These are phyloP conservation scores for Triplophysa siluroides DNA, from an alignment of 2,113 vertebrate genomes.

Conservation along the genomic window DNA sequence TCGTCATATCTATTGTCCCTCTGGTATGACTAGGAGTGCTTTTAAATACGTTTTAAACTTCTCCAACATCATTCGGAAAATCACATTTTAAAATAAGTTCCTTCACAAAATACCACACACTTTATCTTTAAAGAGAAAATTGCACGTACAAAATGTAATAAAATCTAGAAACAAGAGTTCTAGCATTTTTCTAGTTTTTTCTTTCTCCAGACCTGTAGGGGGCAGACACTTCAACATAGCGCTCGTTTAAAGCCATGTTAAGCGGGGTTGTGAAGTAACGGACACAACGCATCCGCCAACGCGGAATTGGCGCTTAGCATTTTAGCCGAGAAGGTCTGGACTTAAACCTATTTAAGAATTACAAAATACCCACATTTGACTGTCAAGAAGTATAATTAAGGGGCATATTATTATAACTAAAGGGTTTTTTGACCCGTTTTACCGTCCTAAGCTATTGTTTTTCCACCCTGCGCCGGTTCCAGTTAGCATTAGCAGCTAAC, in stretches of 20 bases:
- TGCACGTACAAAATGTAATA: neutral
- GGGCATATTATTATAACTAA: neutral
- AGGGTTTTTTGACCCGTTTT: neutral
- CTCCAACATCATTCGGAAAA: neutral
- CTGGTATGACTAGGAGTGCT: neutral
- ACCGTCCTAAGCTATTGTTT: neutral
- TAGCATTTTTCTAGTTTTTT: too few relatives aligned
- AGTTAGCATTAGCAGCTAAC: conserved; percentile 42
- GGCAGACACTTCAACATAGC: neutral
- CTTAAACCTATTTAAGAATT: neutral
- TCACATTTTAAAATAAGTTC: neutral
- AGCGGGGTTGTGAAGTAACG: neutral
- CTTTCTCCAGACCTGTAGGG: neutral
- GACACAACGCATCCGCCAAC: conserved; percentile 24
- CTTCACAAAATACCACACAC: too few relatives aligned
- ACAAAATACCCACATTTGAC: neutral
- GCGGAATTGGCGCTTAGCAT: conserved; percentile 30
- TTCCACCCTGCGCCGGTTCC: neutral
- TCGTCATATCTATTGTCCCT: neutral
- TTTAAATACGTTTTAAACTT: neutral
- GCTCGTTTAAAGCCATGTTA: neutral
- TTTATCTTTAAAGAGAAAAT: neutral
- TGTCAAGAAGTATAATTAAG: neutral
- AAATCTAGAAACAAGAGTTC: too few relatives aligned
- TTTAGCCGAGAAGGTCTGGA: neutral